Percentiles rank a stretch among this genome's conserved stretches.
phyloP scores from a whole-genome alignment of 2,113 vertebrate genomes.

The Rhinolophus sinicus region DNA sequence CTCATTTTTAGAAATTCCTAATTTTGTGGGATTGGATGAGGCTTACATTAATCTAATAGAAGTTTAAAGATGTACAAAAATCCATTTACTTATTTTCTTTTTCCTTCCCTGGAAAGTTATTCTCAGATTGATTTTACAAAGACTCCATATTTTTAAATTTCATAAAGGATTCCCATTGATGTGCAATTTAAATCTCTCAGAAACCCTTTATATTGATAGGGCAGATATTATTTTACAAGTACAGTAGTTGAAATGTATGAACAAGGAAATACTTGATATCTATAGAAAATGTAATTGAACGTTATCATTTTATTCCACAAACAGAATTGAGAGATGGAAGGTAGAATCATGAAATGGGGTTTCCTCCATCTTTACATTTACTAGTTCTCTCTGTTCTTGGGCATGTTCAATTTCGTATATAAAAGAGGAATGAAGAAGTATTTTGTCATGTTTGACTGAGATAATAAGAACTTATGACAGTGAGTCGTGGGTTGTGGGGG shows the following conservation, averaged over 20 bases:
- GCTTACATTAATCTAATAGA: neutral
- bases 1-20: neutral
- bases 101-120: rapidly evolving
- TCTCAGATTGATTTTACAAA: neutral
- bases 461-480: neutral
- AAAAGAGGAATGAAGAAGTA: neutral
- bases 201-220: neutral
- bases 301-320: neutral
- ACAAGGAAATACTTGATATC: neutral
- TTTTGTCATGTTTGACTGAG: neutral
- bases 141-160: neutral
- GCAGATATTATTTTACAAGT: neutral
- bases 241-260: neutral
- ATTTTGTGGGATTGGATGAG: neutral
- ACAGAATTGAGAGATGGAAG: neutral
- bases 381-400: neutral
- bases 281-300: neutral
- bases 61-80: neutral
- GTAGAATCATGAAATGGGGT: neutral
- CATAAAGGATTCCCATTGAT: neutral
- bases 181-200: neutral
- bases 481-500: neutral
- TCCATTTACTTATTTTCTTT: neutral
- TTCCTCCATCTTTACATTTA: neutral
- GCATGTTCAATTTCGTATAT: neutral